phyloP scores from a whole-genome alignment of 2,797 vertebrate species.

The Vultur gryphus region DNA sequence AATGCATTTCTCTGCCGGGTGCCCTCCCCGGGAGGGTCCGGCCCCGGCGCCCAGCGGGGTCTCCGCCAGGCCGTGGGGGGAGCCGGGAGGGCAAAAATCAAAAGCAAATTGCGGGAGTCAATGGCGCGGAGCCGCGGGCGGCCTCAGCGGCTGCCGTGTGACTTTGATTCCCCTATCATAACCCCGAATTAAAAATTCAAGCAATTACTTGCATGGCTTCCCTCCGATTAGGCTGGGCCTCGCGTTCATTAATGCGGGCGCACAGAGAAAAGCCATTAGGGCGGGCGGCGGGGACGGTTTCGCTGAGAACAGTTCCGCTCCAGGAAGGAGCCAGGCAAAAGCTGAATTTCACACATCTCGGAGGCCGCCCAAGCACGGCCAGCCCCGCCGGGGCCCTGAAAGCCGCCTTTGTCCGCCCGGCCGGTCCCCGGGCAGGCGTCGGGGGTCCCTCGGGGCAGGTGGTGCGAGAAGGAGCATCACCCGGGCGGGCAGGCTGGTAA shows the following conservation, averaged over 20 bases:
- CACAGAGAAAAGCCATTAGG: conserved; percentile 87
- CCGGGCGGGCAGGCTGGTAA: accelerated
- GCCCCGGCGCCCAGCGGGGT: background rate
- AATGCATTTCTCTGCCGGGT: background rate
- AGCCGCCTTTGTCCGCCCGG: conserved; percentile 44
- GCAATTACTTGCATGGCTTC: conserved; percentile 98
- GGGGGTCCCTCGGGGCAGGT: background rate
- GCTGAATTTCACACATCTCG: conserved; percentile 76
- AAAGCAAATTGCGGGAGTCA: conserved; percentile 80
- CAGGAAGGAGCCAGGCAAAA: conserved; percentile 76
- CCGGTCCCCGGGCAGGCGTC: accelerated
- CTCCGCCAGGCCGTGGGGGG: background rate
- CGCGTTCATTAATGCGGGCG: conserved; percentile 91
- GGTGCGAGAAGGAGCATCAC: background rate
- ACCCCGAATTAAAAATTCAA: conserved; percentile 89
- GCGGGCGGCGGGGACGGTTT: conserved; percentile 84
- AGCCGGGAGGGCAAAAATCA: conserved; percentile 48
- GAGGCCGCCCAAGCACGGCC: conserved; percentile 48
- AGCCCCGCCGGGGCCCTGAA: background rate
- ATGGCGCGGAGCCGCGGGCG: conserved; percentile 73
- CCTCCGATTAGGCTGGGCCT: conserved; percentile 85
- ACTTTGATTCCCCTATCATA: conserved; percentile 84
- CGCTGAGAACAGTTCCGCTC: conserved; percentile 84
- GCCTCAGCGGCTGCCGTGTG: conserved; percentile 77
- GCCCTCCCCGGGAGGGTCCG: background rate